A percentile compares a stretch with the other conserved stretches of the same genome.
Evolutionary conservation across 2,797 vertebrate species (phyloP).

Genomic region (Kryptopterus vitreolus): DNA sequence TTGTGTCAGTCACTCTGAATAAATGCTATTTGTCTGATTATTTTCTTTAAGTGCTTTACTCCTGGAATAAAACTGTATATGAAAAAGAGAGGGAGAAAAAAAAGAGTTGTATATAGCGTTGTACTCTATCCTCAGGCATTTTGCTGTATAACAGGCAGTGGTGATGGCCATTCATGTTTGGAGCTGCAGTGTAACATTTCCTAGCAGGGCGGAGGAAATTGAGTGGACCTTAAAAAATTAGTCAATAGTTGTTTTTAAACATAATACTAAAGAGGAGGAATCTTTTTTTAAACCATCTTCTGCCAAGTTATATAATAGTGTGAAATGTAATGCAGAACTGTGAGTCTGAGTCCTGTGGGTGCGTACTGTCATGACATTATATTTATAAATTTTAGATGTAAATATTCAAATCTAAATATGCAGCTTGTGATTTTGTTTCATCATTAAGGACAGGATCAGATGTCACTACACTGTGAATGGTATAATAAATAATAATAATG

Average conservation of each 20-base stretch:
- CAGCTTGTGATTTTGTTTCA: background rate
- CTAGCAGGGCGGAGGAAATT: background rate
- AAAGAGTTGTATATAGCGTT: conserved; percentile 34
- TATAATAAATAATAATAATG: background rate
- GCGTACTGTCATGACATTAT: background rate
- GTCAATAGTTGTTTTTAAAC: background rate
- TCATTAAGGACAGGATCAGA: background rate
- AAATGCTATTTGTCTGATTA: background rate
- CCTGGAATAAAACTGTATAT: background rate
- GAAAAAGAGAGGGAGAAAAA: background rate
- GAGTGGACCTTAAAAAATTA: background rate
- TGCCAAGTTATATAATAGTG: background rate
- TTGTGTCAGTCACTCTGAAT: too few relatives aligned
- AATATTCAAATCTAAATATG: background rate
- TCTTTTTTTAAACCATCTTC: background rate
- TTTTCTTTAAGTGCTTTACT: background rate
- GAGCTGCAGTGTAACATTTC: conserved; percentile 1
- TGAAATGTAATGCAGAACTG: background rate
- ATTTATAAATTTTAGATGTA: background rate
- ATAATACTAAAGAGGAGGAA: background rate
- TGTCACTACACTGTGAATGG: background rate
- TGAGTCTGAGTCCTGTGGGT: background rate
- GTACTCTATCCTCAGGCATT: conserved; percentile 48
- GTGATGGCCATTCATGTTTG: conserved; percentile 20
- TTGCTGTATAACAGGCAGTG: conserved; percentile 42